A percentile compares a stretch with the other conserved stretches of the same genome.
Conservation (phyloP, 2,888 invertebrate species). For the Erynnis tages region DNA sequence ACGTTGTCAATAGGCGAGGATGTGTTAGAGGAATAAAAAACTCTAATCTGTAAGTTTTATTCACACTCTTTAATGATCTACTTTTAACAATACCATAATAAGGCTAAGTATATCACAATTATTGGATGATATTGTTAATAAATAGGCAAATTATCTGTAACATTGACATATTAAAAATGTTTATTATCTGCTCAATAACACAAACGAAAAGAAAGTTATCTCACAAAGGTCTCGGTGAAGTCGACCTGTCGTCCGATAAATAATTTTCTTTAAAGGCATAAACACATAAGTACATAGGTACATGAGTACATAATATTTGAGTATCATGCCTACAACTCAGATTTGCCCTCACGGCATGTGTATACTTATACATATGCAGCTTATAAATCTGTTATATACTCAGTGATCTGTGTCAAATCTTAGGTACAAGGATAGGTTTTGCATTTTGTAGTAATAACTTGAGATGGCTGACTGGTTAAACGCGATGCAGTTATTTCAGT, state of each 20-base stretch:
- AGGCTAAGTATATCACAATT: slow-evolving; percentile 55
- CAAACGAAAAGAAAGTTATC: slow-evolving; percentile 18
- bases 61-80: slow-evolving; percentile 1
- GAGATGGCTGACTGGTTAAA: too few relatives aligned
- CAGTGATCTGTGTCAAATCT: too few relatives aligned
- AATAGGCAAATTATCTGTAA: slow-evolving; percentile 33
- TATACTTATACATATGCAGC: too few relatives aligned
- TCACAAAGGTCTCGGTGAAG: slow-evolving; percentile 21
- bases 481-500: too few relatives aligned
- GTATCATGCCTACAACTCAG: too few relatives aligned
- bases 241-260: slow-evolving; percentile 29
- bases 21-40: too few relatives aligned
- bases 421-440: too few relatives aligned
- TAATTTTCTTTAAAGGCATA: slow-evolving; percentile 24
- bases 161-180: slow-evolving; percentile 23
- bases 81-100: slow-evolving; percentile 34
- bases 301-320: neutral
- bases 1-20: too few relatives aligned
- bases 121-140: slow-evolving; percentile 40
- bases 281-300: neutral
- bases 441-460: too few relatives aligned
- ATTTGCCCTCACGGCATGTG: too few relatives aligned
- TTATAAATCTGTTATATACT: too few relatives aligned
- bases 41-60: neutral
- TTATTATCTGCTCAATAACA: slow-evolving; percentile 15